Evolutionary conservation across 1,140 invertebrate genomes (phyloP), one percentile per base, ranked within the genome.

Genomic region (Stratiolaelaps scimitus): DNA sequence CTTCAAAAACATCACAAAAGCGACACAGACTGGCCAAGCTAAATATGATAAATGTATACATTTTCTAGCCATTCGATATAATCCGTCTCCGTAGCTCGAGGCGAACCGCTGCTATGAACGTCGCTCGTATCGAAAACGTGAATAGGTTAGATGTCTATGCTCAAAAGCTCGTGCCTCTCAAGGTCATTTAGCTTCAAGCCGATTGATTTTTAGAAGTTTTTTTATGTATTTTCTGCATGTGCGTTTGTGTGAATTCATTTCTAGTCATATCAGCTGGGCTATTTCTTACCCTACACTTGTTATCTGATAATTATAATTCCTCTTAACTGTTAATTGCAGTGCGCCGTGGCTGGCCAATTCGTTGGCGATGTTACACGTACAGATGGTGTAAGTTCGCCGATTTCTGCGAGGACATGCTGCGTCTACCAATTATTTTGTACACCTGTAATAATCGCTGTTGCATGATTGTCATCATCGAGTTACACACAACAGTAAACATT

Each of bases 341-440:
- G 23, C 40, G 43, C 19, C 5, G 30, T 43, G 7, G 64, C 20
- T 20, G 47, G 64, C 4, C 19, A 29, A n/a, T 26, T 43, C 5
- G 19, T 19, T 4, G 64, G 17, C 30, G 64, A 64, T 4, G 47
- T 64, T 29, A 34, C 64, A 29, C 23, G 34, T 19, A 34, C 5
- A 7, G 28, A 43, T n/a, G 64, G 28, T 17, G 47, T 48, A 15
- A 48, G 47, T 48, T n/a, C n/a, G n/a, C n/a, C n/a, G n/a, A n/a
- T n/a, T n/a, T n/a, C n/a, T n/a, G n/a, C n/a, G n/a, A n/a, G n/a
- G 87, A 0, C 87, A 91, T 76, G 72, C 76, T 30, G 48, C 28
- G n/a, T 15, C 7, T 34, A 26, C 17, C 2, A 15, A 19, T 26
- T 29, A 26, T 53, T 30, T 30, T 48, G 44, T 28, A 7, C 64